Evolutionary conservation across 2,888 invertebrate genomes (phyloP).

Genomic region (Apocheima hispidaria): DNA sequence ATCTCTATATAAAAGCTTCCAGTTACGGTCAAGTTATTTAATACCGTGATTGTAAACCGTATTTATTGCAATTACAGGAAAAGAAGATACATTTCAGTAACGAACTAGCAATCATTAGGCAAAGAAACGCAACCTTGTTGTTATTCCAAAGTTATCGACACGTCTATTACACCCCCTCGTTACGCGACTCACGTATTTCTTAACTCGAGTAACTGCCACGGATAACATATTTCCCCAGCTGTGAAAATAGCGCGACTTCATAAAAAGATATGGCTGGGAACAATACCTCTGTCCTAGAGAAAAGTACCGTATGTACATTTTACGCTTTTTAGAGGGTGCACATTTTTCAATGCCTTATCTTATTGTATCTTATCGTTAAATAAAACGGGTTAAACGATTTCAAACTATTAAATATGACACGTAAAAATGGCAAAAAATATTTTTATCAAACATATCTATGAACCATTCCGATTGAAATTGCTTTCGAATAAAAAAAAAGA

Average conservation of each 20-base stretch:
- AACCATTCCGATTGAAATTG: too few relatives aligned
- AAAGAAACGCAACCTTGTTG: background rate
- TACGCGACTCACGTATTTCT: constrained; percentile 17
- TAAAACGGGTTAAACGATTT: too few relatives aligned
- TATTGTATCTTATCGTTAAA: too few relatives aligned
- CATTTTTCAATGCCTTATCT: background rate
- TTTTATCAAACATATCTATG: too few relatives aligned
- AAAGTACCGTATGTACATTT: background rate
- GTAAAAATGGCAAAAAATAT: too few relatives aligned
- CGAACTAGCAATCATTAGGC: background rate
- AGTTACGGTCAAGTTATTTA: too few relatives aligned
- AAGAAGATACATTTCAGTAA: background rate
- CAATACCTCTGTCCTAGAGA: background rate
- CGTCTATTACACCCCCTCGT: background rate
- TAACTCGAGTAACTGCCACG: constrained; percentile 11
- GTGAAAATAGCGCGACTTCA: constrained; percentile 22
- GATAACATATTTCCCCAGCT: constrained; percentile 24
- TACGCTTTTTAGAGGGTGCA: background rate
- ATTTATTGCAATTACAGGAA: too few relatives aligned
- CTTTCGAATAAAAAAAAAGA: too few relatives aligned
- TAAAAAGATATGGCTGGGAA: constrained; percentile 23
- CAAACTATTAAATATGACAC: too few relatives aligned
- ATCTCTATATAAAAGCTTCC: too few relatives aligned
- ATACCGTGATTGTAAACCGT: too few relatives aligned
- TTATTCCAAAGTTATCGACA: constrained; percentile 10